These are phyloP conservation scores for Sycophaga agraensis DNA, from an alignment of 1,140 invertebrate genomes.

Conservation along the genomic window DNA sequence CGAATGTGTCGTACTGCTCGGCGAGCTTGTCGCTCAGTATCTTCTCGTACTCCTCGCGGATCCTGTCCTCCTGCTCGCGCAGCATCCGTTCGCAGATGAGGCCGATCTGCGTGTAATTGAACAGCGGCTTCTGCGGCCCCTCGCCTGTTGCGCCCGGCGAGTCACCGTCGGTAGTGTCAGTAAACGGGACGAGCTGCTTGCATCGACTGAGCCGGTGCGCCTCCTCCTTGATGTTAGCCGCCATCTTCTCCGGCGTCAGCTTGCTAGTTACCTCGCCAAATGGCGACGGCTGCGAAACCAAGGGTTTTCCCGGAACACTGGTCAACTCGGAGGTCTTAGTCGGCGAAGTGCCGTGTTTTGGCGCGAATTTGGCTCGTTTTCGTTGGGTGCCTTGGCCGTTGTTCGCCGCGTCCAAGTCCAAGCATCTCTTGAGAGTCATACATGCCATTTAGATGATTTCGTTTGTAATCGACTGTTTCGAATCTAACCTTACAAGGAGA, in stretches of 20 bases:
- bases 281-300: neutral
- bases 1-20: neutral
- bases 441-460: constrained; percentile 1
- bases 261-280: neutral
- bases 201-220: neutral
- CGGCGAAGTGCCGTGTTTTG: neutral
- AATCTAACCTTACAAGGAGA: no score
- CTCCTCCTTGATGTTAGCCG: neutral
- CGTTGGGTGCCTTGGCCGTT: neutral
- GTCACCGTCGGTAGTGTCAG: constrained; percentile 5
- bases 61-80: neutral
- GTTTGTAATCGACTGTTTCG: no score
- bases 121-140: constrained; percentile 15
- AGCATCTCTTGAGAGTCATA: neutral
- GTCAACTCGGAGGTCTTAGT: no score
- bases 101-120: neutral
- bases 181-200: constrained; percentile 6
- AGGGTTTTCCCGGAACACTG: no score
- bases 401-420: neutral
- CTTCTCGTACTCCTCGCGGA: constrained; percentile 10
- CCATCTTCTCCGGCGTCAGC: neutral
- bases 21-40: neutral
- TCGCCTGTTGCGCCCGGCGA: neutral
- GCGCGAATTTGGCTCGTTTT: neutral
- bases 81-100: constrained; percentile 1